Evolutionary conservation across 2,888 invertebrate species (phyloP).

Genomic region (Nomada lathburiana): DNA sequence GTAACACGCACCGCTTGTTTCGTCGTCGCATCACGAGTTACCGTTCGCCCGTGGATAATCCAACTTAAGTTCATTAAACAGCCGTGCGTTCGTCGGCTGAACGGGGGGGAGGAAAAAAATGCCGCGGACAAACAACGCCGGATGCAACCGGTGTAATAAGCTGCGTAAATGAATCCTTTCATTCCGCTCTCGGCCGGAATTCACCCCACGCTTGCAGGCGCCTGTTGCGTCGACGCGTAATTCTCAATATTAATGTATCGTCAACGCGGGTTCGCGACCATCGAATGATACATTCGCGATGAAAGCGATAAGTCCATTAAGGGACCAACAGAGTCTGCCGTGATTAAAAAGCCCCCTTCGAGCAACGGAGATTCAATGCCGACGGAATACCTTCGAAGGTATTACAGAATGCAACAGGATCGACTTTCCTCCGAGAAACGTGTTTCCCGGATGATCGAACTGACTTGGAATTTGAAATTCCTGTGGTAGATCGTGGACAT

Average conservation of each 20-base stretch:
- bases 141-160: conserved; percentile 52
- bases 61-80: conserved; percentile 47
- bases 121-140: conserved; percentile 13
- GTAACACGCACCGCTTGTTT: not conserved
- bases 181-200: not conserved
- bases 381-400: not conserved
- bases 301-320: conserved; percentile 16
- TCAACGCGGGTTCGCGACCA: conserved; percentile 24
- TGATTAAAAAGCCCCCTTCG: not conserved
- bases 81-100: conserved; percentile 22
- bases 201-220: conserved; percentile 5
- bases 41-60: conserved; percentile 25
- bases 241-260: conserved; percentile 62
- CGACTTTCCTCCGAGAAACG: not conserved
- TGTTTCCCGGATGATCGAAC: conserved; percentile 1
- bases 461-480: conserved; percentile 20
- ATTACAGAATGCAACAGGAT: no score
- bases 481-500: conserved; percentile 2
- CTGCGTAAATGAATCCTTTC: conserved; percentile 52
- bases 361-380: not conserved
- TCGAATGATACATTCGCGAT: conserved; percentile 39
- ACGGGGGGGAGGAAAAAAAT: conserved; percentile 31
- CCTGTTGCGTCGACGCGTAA: conserved; percentile 62
- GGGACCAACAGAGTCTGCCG: not conserved
- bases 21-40: not conserved